phyloP scores from a whole-genome alignment of 2,888 invertebrate species.

The Hylaea fasciaria region DNA sequence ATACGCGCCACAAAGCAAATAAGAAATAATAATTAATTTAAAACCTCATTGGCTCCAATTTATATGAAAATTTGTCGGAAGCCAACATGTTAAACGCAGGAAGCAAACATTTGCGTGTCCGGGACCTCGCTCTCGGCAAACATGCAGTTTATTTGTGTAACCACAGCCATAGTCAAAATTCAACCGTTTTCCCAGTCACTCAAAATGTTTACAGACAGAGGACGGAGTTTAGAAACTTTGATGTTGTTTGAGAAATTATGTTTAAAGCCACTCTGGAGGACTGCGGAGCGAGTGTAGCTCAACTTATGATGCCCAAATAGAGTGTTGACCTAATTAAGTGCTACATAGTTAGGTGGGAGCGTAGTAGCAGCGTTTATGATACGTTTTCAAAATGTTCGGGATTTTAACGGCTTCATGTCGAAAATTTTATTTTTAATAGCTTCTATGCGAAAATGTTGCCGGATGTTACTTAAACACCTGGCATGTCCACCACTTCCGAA shows the following conservation, averaged over 20 bases:
- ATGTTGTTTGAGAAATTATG: constrained; percentile 31
- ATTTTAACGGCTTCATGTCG: no score
- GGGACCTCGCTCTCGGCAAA: constrained; percentile 46
- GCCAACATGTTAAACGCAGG: constrained; percentile 51
- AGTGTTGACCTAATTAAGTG: constrained; percentile 27
- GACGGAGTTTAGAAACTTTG: constrained; percentile 35
- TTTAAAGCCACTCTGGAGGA: constrained; percentile 18
- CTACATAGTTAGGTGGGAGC: not conserved
- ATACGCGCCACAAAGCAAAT: constrained; percentile 20
- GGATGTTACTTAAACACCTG: no score
- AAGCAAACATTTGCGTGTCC: constrained; percentile 53
- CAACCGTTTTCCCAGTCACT: constrained; percentile 31
- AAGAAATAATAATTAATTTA: constrained; percentile 30
- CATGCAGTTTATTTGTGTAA: constrained; percentile 48
- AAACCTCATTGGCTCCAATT: constrained; percentile 31
- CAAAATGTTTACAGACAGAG: constrained; percentile 38
- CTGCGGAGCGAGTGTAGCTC: constrained; percentile 6
- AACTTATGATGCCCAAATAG: constrained; percentile 14
- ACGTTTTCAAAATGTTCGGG: no score
- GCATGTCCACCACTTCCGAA: no score
- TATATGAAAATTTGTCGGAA: constrained; percentile 39
- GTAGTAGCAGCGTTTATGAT: no score
- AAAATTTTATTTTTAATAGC: no score
- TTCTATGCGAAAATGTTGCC: no score
- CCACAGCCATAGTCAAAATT: constrained; percentile 35